These are phyloP conservation scores for Ditula angustiorana DNA, from an alignment of 2,888 invertebrate genomes.

Conservation along the genomic window DNA sequence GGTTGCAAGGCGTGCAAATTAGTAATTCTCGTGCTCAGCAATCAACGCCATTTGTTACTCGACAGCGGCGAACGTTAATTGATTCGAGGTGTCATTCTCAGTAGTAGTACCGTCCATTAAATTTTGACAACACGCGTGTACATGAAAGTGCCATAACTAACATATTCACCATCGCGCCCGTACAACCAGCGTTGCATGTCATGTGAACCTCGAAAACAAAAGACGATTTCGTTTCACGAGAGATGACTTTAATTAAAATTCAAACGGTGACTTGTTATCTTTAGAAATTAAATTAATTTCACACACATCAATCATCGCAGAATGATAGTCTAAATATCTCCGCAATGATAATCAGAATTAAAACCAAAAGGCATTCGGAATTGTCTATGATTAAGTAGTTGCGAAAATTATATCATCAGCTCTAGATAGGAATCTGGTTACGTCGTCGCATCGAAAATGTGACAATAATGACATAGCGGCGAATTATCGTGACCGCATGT, in stretches of 20 bases:
- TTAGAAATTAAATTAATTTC: slow-evolving; percentile 34
- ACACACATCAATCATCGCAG: slow-evolving; percentile 30
- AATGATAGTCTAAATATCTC: slow-evolving; percentile 20
- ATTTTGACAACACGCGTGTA: slow-evolving; percentile 36
- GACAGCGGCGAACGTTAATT: slow-evolving; percentile 21
- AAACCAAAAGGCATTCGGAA: slow-evolving; percentile 9
- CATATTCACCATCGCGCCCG: slow-evolving; percentile 44
- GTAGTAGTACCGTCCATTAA: slow-evolving; percentile 8
- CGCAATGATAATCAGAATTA: slow-evolving; percentile 18
- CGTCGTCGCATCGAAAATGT: slow-evolving; percentile 32
- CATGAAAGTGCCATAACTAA: slow-evolving; percentile 46
- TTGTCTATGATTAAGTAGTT: slow-evolving; percentile 13
- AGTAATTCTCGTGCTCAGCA: slow-evolving; percentile 15
- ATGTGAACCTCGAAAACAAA: slow-evolving; percentile 63
- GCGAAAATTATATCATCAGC: slow-evolving; percentile 26
- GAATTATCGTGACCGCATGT: slow-evolving; percentile 55
- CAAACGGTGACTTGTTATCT: slow-evolving; percentile 24
- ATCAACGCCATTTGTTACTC: slow-evolving; percentile 6
- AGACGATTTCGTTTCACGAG: slow-evolving; percentile 53
- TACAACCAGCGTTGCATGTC: slow-evolving; percentile 47
- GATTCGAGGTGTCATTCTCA: slow-evolving; percentile 21
- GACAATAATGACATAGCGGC: slow-evolving; percentile 39
- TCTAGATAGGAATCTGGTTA: slow-evolving; percentile 26
- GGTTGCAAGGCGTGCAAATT: slow-evolving; percentile 19
- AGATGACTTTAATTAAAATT: slow-evolving; percentile 39